phyloP scores from a whole-genome alignment of 2,797 vertebrate genomes.

The Neomorphus geoffroyi region DNA sequence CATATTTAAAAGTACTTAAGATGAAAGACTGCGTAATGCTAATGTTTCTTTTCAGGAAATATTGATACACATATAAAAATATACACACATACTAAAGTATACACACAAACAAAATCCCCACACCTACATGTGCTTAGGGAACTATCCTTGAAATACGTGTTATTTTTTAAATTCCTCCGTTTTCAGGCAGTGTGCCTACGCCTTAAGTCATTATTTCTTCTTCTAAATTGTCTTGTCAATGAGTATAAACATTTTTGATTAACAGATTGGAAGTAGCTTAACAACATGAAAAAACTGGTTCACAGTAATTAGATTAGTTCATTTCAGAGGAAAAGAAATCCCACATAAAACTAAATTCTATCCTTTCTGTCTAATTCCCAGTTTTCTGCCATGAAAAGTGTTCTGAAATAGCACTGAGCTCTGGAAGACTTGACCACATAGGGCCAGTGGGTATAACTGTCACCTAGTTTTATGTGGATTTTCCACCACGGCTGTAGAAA shows the following conservation, averaged over 20 bases:
- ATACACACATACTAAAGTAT: fast-evolving
- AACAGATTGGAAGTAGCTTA: neutral
- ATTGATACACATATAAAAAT: neutral
- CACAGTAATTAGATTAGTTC: neutral
- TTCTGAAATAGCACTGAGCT: neutral
- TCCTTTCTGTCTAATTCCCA: neutral
- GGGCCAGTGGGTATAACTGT: neutral
- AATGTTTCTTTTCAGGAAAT: neutral
- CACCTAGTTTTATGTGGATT: neutral
- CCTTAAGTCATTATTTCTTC: neutral
- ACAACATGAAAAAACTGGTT: neutral
- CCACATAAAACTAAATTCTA: neutral
- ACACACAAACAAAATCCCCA: no score
- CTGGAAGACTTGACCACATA: neutral
- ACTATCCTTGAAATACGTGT: neutral
- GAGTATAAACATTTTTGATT: neutral
- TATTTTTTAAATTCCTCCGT: neutral
- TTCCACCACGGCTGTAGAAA: neutral
- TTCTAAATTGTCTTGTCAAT: neutral
- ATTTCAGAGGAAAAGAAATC: neutral
- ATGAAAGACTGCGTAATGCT: neutral
- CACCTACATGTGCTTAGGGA: fast-evolving
- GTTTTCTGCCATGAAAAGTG: neutral
- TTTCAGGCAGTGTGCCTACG: neutral
- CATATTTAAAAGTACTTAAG: neutral